Percentiles rank a stretch among this genome's conserved stretches.
These are phyloP conservation scores for Hydra vulgaris DNA, from an alignment of 30 jellyfish, hydroid and myxozoan genomes.

Conservation along the genomic window DNA sequence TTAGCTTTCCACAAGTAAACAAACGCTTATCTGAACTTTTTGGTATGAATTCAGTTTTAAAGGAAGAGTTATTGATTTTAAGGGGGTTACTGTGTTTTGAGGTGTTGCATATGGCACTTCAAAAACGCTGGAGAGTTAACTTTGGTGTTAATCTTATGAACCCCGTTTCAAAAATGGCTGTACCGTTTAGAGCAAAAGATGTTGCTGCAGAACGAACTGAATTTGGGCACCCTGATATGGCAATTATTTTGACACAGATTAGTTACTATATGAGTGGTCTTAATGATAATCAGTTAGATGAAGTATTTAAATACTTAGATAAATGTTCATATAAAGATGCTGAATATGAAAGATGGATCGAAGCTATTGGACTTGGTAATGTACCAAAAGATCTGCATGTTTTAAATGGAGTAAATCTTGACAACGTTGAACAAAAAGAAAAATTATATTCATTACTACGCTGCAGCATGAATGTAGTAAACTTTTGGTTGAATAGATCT, in stretches of 20 bases:
- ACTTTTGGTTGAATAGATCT: not conserved
- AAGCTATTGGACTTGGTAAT: not conserved
- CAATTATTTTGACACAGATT: not conserved
- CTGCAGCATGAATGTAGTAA: not conserved
- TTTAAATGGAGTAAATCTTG: not conserved
- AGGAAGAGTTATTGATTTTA: not conserved
- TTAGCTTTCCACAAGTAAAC: not conserved
- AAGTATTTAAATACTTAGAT: not conserved
- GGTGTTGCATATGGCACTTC: not conserved
- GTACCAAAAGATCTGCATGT: not conserved
- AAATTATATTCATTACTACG: not conserved
- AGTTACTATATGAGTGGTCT: not conserved
- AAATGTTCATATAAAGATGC: not conserved
- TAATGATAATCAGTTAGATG: not conserved
- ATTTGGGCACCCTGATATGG: not conserved
- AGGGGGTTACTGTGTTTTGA: not conserved
- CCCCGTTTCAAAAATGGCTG: not conserved
- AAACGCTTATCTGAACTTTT: not conserved
- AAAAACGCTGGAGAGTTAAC: not conserved
- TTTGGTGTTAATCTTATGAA: not conserved
- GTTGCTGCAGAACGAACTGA: not conserved
- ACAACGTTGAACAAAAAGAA: not conserved
- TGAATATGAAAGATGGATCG: not conserved
- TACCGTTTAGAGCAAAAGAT: not conserved
- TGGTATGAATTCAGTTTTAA: not conserved